These are phyloP conservation scores for Tetragnatha versicolor DNA, from an alignment of 1,140 invertebrate species.

Conservation along the genomic window DNA sequence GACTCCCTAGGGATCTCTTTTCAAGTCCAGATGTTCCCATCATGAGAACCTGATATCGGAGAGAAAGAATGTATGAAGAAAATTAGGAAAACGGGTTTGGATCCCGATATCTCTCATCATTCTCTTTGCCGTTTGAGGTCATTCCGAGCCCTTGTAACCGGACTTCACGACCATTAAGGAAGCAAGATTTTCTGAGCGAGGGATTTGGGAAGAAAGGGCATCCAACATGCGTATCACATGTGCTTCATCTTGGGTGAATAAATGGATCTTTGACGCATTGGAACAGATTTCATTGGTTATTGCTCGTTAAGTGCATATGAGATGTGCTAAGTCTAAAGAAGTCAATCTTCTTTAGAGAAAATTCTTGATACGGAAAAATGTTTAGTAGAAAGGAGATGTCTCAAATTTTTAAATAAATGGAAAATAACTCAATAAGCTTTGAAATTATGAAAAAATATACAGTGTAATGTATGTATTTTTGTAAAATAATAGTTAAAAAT, in stretches of 20 bases:
- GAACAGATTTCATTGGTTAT: too few relatives aligned
- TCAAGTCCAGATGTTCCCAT: conserved; percentile 38
- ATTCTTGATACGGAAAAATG: too few relatives aligned
- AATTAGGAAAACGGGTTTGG: conserved; percentile 5
- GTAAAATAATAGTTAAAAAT: too few relatives aligned
- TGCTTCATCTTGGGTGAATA: neutral
- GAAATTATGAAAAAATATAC: too few relatives aligned
- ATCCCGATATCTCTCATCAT: conserved; percentile 7
- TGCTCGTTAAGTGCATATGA: too few relatives aligned
- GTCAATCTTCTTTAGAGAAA: too few relatives aligned
- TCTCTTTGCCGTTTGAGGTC: conserved; percentile 31
- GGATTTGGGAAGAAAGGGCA: conserved; percentile 19
- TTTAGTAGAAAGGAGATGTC: too few relatives aligned
- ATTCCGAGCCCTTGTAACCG: conserved; percentile 31
- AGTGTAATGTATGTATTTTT: too few relatives aligned
- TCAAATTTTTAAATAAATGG: too few relatives aligned
- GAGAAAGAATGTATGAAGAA: neutral
- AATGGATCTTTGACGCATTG: neutral
- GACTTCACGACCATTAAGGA: conserved; percentile 30
- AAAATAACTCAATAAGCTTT: too few relatives aligned
- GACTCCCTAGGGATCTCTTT: conserved; percentile 24
- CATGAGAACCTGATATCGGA: neutral
- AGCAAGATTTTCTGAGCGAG: conserved; percentile 9
- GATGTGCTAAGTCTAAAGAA: too few relatives aligned
- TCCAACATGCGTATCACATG: conserved; percentile 10